Base-by-base conservation (phyloP, 1,140 invertebrate species). In the Venturia canescens region DNA sequence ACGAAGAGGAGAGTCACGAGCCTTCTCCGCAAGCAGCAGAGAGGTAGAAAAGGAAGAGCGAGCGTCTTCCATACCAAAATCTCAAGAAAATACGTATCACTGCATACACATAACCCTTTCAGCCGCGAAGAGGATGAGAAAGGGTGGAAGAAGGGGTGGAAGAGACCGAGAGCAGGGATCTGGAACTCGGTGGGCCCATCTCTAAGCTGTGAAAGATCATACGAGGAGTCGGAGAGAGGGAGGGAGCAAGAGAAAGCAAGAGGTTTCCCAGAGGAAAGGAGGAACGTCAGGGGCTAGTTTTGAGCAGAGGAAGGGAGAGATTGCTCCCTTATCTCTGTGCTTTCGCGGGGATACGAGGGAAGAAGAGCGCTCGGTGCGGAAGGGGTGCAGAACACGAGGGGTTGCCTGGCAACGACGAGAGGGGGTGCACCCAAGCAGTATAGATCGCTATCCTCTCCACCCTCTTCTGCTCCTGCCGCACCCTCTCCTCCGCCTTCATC, bases 341-440 rank as follows among this genome's bases (percentile, higher is more conserved):
- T 31, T 31, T 31, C 66, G 29, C 29, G 66, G 23, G n/a, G 53
- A 53, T 85, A 60, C 29, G 79, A 67, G 16, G 34, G 74, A 74
- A 53, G 78, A 53, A 74, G 67, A 53, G 60, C 63, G 75, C n/a
- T 38, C 11, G 50, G 69, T 48, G 66, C 72, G 80, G 79, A 85
- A 82, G 82, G 84, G 84, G 84, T 84, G 83, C 82, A 44, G 38
- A 83, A 80, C 50, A 31, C 75, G 57, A 31, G 7, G 38, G 69
- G 82, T 85, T 83, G 82, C 84, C 38, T 81, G 77, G 84, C 82
- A 85, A 85, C 84, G 78, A 34, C 44, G 63, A 53, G 71, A 83
- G 83, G 83, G 82, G 84, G 76, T 83, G 79, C 77, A 53, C 48
- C 80, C 71, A 72, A 82, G 78, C 82, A 83, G 84, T 85, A 85